phyloP scores from a whole-genome alignment of 1,140 invertebrate species.

The Bicyclus anynana region DNA sequence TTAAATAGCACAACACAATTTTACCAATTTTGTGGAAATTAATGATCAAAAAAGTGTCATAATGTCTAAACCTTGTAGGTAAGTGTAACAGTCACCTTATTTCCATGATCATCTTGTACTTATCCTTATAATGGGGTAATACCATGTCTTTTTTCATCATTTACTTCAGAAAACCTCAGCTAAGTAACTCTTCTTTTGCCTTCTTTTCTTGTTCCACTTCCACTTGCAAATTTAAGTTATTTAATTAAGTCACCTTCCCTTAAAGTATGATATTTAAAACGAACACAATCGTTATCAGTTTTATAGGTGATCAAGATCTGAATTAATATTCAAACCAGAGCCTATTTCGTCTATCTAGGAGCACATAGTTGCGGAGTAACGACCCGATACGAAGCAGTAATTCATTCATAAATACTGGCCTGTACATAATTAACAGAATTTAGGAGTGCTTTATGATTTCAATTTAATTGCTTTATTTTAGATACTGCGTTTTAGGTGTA shows the following conservation, averaged over 20 bases:
- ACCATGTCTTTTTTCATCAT: too few relatives aligned
- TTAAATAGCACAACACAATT: too few relatives aligned
- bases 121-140: too few relatives aligned
- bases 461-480: constrained; percentile 1
- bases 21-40: too few relatives aligned
- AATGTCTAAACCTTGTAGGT: too few relatives aligned
- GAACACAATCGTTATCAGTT: constrained; percentile 11
- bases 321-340: constrained; percentile 17
- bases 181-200: too few relatives aligned
- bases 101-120: too few relatives aligned
- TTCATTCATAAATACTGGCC: constrained; percentile 15
- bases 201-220: too few relatives aligned
- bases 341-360: constrained; percentile 13
- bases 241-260: not conserved
- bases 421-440: constrained; percentile 12
- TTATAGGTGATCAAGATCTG: constrained; percentile 14
- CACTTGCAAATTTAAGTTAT: too few relatives aligned
- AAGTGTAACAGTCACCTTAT: too few relatives aligned
- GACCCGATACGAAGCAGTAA: constrained; percentile 6
- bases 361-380: constrained; percentile 15
- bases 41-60: too few relatives aligned
- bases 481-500: not conserved
- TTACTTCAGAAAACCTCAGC: too few relatives aligned
- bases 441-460: constrained; percentile 16
- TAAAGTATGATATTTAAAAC: constrained; percentile 5